A percentile compares a stretch with the other conserved stretches of the same genome.
Evolutionary conservation across 2,888 invertebrate genomes (phyloP).

Genomic region (Hermaeophaga mercurialis): DNA sequence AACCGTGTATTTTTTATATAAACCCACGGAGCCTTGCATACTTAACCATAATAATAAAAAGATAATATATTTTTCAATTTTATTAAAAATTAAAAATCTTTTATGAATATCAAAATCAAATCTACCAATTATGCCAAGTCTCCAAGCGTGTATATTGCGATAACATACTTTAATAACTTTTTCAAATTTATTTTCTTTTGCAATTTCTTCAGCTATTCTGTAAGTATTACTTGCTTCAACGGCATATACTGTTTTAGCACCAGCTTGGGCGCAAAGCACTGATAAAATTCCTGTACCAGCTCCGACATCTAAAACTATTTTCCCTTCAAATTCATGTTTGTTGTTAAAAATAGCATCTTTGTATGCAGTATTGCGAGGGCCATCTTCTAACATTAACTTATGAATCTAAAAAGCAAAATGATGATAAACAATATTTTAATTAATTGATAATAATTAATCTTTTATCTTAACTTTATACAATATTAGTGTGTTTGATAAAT

Average conservation of each 20-base stretch:
- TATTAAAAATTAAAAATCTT: no score
- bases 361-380: conserved; percentile 77
- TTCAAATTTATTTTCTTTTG: conserved; percentile 72
- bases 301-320: conserved; percentile 84
- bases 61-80: conserved; percentile 2
- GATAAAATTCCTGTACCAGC: conserved; percentile 89
- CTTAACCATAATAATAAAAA: no score
- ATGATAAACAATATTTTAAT: no score
- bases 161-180: conserved; percentile 66
- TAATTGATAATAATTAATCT: no score
- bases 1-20: background rate
- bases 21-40: no score
- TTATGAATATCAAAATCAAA: no score
- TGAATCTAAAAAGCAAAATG: conserved; percentile 66
- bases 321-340: conserved; percentile 70
- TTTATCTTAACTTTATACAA: no score
- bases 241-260: conserved; percentile 86
- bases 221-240: conserved; percentile 81
- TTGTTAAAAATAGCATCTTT: conserved; percentile 76
- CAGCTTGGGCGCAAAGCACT: conserved; percentile 86
- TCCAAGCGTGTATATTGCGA: no score
- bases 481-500: no score
- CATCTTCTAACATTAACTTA: conserved; percentile 79
- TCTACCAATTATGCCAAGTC: no score
- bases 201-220: conserved; percentile 67